A percentile compares a stretch with the other conserved stretches of the same genome.
Conservation (phyloP, 2,113 vertebrate species). For the Cygnus atratus region DNA sequence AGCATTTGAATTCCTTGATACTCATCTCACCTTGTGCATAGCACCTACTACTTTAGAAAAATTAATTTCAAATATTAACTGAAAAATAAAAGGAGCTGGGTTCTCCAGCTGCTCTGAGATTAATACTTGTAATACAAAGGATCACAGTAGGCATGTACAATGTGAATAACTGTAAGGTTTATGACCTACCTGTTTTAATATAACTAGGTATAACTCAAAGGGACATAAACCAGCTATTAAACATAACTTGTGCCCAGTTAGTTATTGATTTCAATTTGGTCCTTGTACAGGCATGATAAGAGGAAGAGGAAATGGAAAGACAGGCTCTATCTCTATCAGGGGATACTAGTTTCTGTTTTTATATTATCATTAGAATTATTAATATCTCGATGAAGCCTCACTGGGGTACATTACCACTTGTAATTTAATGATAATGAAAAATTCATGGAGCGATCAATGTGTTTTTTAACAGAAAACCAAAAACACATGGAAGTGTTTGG, state of each 20-base stretch:
- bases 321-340: background rate
- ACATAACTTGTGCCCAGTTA: background rate
- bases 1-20: background rate
- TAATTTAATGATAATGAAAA: background rate
- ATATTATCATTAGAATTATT: background rate
- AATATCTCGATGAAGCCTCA: background rate
- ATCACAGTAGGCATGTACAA: background rate
- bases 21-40: background rate
- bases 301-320: background rate
- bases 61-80: background rate
- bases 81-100: background rate
- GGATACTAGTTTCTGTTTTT: background rate
- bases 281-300: background rate
- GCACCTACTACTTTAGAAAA: background rate
- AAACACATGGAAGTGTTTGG: background rate
- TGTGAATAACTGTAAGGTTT: background rate
- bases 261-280: background rate
- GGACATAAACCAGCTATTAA: background rate
- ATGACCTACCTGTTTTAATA: background rate
- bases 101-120: background rate
- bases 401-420: background rate
- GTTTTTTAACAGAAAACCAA: background rate
- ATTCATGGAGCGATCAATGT: background rate
- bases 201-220: background rate
- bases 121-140: background rate